Evolutionary conservation across 2,113 vertebrate species (phyloP).

Genomic region (Chaenocephalus aceratus): DNA sequence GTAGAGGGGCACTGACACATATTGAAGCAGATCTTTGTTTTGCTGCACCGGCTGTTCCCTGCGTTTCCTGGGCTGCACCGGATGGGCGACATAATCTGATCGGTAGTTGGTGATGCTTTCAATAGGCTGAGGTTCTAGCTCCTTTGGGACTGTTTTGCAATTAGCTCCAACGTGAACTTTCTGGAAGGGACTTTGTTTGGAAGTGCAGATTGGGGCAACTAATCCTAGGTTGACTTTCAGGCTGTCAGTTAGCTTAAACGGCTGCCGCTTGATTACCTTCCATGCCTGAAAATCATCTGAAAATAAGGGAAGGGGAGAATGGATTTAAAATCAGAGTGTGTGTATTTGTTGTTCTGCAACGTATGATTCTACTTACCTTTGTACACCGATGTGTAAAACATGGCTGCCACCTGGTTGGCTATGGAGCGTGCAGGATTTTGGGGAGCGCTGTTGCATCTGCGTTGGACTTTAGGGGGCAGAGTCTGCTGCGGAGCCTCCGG

Average conservation of each 20-base stretch:
- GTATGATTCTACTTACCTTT: constrained; percentile 46
- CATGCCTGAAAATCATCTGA: constrained; percentile 81
- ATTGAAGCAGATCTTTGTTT: constrained; percentile 28
- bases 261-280: constrained; percentile 63
- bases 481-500: constrained; percentile 3
- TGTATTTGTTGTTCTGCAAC: not conserved
- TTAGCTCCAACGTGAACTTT: constrained; percentile 6
- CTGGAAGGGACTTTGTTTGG: constrained; percentile 15
- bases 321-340: not conserved
- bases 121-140: constrained; percentile 53
- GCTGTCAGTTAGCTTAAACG: constrained; percentile 46
- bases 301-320: constrained; percentile 42
- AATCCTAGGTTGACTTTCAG: constrained; percentile 49
- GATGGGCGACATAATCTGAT: constrained; percentile 71
- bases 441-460: not conserved
- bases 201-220: constrained; percentile 63
- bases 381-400: constrained; percentile 40
- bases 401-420: not conserved
- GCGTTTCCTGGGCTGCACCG: constrained; percentile 54
- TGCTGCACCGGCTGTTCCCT: constrained; percentile 49
- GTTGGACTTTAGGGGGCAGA: not conserved
- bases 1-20: too few species aligned
- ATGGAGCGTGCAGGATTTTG: not conserved
- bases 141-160: not conserved
- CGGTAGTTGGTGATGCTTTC: constrained; percentile 80